Base-by-base conservation (phyloP, 2,888 invertebrate species). In the Peribatodes rhomboidaria region DNA sequence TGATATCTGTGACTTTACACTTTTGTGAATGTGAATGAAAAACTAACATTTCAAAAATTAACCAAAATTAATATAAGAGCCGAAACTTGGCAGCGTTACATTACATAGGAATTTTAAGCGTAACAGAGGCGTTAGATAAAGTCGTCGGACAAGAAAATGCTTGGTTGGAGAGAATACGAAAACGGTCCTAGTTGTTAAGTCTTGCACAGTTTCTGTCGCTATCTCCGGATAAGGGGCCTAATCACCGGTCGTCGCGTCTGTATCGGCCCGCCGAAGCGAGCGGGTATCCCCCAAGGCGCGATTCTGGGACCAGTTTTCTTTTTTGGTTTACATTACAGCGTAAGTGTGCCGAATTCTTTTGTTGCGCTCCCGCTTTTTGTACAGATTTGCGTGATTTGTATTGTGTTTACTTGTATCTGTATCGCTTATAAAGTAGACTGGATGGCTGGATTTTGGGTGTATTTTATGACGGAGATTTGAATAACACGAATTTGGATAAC, bases 101-200 rank as follows among this genome's bases (percentile, higher is more conserved):
- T 89, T 85, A 88, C 83, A 85, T 88, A 82, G 86, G 84, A 86
- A 91, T 88, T 91, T 91, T 89, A 91, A 89, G 86, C 82, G 81
- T 82, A 86, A 82, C 80, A 79, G 74, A 77, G 72, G 84, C 87
- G 81, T 92, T 89, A 92, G 92, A 93, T 92, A 93, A 92, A 70
- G 90, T 90, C 88, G 85, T 79, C 83, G 83, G 83, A 80, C 82
- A 87, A 87, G 90, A 90, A 91, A 92, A 90, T 89, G 84, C 89
- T 88, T 88, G 89, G 88, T 89, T 76, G 87, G 86, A 87, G 86
- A 85, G 91, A 92, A 92, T 92, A 93, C 90, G 92, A 92, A 92
- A 92, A 90, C 85, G 92, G 88, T 90, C 86, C 91, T 93, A 93
- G 93, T 92, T 92, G 93, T 92, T 92, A 93, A 93, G 92, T 93